Evolutionary conservation across 2,888 invertebrate species (phyloP).

Genomic region (Synanthedon myopaeformis): DNA sequence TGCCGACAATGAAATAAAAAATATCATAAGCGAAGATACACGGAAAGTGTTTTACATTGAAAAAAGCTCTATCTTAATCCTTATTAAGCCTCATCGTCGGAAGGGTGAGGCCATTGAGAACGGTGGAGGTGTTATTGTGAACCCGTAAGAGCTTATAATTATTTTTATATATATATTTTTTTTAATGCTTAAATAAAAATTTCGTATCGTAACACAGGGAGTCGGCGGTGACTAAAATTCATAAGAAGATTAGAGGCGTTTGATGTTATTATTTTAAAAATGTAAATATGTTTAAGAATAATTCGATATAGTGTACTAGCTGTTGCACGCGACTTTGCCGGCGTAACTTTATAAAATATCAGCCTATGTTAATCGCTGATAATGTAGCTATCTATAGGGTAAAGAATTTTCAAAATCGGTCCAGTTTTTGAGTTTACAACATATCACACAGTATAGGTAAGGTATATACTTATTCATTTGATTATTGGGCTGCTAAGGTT

Average conservation of each 20-base stretch:
- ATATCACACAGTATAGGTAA: too few species aligned
- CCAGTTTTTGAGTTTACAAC: too few species aligned
- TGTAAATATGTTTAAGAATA: background rate
- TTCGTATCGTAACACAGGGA: constrained; percentile 52
- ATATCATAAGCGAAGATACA: constrained; percentile 40
- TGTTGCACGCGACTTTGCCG: too few species aligned
- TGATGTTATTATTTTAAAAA: background rate
- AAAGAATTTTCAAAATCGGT: too few species aligned
- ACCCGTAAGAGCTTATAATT: constrained; percentile 45
- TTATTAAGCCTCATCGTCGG: constrained; percentile 54
- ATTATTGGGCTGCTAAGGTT: too few species aligned
- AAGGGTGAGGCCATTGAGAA: constrained; percentile 51
- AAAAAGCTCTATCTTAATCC: constrained; percentile 65
- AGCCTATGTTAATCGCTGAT: too few species aligned
- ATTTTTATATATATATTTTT: constrained; percentile 20
- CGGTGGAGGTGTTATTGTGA: constrained; percentile 57
- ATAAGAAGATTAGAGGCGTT: constrained; percentile 31
- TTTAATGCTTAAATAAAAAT: constrained; percentile 16
- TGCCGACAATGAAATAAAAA: constrained; percentile 30
- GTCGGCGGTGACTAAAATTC: constrained; percentile 22
- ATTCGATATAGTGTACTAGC: too few species aligned
- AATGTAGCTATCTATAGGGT: too few species aligned
- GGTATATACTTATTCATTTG: too few species aligned
- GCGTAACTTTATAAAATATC: too few species aligned
- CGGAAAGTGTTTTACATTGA: constrained; percentile 61